phyloP scores from a whole-genome alignment of 64 coral and sea anemone genomes.

The Exaiptasia diaphana region DNA sequence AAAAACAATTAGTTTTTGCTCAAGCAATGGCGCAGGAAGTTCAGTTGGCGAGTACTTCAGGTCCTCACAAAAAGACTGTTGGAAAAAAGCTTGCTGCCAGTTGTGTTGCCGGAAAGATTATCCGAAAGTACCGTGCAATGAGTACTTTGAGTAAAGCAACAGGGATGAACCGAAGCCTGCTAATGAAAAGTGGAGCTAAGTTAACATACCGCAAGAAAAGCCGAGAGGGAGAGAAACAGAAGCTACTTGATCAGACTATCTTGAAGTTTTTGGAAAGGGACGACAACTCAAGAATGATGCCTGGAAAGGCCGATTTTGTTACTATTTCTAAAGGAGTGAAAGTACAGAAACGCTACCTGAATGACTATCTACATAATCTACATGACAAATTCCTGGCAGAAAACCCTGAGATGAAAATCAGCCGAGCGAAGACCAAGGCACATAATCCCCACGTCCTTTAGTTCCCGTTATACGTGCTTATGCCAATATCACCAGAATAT shows the following conservation, averaged over 20 bases:
- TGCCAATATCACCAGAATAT: slow-evolving; percentile 51
- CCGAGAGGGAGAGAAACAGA: not conserved
- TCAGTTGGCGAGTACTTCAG: not conserved
- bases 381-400: slow-evolving; percentile 22
- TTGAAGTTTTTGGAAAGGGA: not conserved
- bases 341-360: slow-evolving; percentile 24
- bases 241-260: not conserved
- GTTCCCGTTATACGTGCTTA: slow-evolving; percentile 23
- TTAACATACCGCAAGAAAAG: not conserved
- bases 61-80: not conserved
- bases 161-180: not conserved
- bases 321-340: slow-evolving; percentile 9
- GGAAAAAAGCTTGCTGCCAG: not conserved
- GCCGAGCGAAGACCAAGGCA: not conserved
- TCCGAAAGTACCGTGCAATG: not conserved
- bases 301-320: slow-evolving; percentile 33
- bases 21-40: slow-evolving; percentile 9
- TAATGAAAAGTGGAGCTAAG: not conserved
- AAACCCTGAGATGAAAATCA: slow-evolving; percentile 23
- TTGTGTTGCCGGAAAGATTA: not conserved
- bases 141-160: not conserved
- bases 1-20: slow-evolving; percentile 17
- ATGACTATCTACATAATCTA: slow-evolving; percentile 36
- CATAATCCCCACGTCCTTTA: slow-evolving; percentile 44
- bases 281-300: slow-evolving; percentile 36